Evolutionary conservation across 2,797 vertebrate genomes (phyloP), one percentile per base, ranked within the genome.

Genomic region (Basileuterus tristriatus): DNA sequence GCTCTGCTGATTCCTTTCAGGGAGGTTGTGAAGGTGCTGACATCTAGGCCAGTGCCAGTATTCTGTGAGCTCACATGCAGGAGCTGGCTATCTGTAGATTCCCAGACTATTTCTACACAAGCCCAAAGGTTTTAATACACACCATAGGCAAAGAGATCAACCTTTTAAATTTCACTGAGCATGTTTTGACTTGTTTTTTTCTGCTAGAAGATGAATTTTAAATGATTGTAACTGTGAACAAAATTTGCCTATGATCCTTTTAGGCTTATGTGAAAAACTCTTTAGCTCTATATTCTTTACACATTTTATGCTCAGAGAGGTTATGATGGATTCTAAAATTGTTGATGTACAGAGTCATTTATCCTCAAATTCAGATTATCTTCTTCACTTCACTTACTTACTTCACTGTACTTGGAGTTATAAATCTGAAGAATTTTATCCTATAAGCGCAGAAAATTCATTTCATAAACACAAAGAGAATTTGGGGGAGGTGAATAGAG

Each of bases 1-100:
- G 3, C 34, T 83, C 29, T 80, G 64, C 49, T 69, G 36, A 3
- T 3, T 72, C 36, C 16, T 15, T 21, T 80, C 64, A 72, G 46
- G 43, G 12, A n/a, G 19, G 7, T 50, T 43, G 8, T 34, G 56
- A 65, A 83, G 36, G 50, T 39, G 14, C 26, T 70, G 36, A 26
- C 50, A 53, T 5, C 55, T 11, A 16, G 23, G 17, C 32, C 36
- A 52, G 8, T 30, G 36, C 3, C 7, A 8, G 6, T 11, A 8
- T 58, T 32, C 46, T 26, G 27, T 12, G 52, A 58, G 16, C 30
- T 65, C 53, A 53, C 4, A 34, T 37, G 36, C 36, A 64, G 27
- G 4, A 14, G 2, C 3, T 70, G 16, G 5, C 21, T 47, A 0
- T 19, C n/a, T 44, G 1, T 7, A 36, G 9, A 30, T 77, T 72